Evolutionary conservation across 1,140 invertebrate genomes (phyloP), one percentile per base, ranked within the genome.

Genomic region (Nymphalis io): DNA sequence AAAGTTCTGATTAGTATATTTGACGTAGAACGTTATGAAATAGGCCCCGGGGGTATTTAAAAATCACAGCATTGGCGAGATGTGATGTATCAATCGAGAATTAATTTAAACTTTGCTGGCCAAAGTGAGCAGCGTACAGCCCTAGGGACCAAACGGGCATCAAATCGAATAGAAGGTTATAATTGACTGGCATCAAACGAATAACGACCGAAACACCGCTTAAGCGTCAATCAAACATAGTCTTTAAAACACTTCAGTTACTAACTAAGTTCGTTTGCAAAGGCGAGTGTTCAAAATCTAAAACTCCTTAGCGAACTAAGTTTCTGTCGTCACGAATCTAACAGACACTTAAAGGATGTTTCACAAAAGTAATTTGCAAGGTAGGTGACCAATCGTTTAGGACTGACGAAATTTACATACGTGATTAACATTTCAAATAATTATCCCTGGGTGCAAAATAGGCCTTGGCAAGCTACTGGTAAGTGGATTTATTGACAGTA

Each of bases 151-250:
- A 78, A 83, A 78, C 82, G 76, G 81, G 76, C 78, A 87, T 89
- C 84, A 89, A 89, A 88, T 88, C 85, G 85, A 88, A 90, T 88
- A 89, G 84, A 88, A 87, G 79, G 81, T 87, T 87, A 90, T 88
- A 90, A 89, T 89, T 85, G 87, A 87, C 77, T 82, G 60, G 69
- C 59, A 73, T 75, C 85, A 82, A 81, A 72, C 78, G 76, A 84
- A 87, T 77, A 87, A 82, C 83, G 78, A 74, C 75, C 70, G 40
- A 83, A 83, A 74, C 69, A 76, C 68, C 75, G 44, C 59, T 60
- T 65, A 59, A 60, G 44, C 62, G 67, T 76, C 76, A 78, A 78
- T 79, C 72, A 80, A 88, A 82, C 80, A 67, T 82, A 46, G 66
- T 70, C 74, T 77, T 72, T 83, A 84, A 69, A 64, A 46, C 51